Percentiles rank a stretch among this genome's conserved stretches.
phyloP scores from a whole-genome alignment of 1,140 invertebrate genomes.

The Chironomus striatipennis region DNA sequence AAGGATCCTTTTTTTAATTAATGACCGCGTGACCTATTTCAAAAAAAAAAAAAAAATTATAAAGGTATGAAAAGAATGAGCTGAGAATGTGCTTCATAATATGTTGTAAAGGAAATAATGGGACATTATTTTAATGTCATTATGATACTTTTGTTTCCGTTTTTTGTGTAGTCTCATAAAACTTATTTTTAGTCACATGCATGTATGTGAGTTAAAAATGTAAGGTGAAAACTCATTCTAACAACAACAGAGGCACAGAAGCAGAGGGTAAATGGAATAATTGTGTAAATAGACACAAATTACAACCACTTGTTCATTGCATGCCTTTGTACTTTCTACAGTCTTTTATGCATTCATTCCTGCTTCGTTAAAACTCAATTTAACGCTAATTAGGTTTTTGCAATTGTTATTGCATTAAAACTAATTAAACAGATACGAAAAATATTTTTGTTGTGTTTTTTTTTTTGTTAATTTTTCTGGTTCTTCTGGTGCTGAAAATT shows the following conservation, averaged over 20 bases:
- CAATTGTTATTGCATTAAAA: conserved; percentile 24
- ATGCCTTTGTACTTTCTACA: neutral
- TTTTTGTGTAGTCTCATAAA: neutral
- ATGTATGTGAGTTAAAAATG: no score
- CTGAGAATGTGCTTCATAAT: neutral
- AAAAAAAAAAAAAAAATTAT: neutral
- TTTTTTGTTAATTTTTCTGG: neutral
- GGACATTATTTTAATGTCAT: neutral
- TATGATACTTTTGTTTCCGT: neutral
- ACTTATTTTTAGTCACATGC: no score
- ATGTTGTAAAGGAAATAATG: neutral
- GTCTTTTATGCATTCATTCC: no score
- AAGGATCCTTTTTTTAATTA: neutral
- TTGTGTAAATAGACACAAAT: conserved; percentile 22
- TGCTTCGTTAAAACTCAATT: conserved; percentile 4
- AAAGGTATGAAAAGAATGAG: neutral
- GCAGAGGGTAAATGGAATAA: neutral
- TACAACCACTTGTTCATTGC: conserved; percentile 17
- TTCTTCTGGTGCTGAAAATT: neutral
- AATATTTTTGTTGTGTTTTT: neutral
- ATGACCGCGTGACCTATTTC: neutral
- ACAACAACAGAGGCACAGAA: neutral
- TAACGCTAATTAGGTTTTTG: conserved; percentile 19
- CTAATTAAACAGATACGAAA: conserved; percentile 4
- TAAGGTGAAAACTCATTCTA: no score